Conservation (phyloP, 2,888 invertebrate genomes). For the Andricus quercusramuli region DNA sequence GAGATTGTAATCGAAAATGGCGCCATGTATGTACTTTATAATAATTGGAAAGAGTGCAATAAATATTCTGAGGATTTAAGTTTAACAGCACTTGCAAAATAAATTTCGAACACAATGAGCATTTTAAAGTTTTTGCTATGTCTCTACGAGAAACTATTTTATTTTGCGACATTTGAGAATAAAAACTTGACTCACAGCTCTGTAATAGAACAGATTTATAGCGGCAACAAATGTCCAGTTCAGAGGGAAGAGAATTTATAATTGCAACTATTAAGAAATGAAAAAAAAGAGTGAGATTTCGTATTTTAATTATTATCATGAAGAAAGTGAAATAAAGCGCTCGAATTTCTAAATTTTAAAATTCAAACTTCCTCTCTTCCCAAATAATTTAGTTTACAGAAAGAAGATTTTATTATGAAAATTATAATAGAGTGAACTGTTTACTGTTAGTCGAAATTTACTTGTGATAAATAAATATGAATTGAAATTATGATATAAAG, state of each 20-base stretch:
- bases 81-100: not conserved
- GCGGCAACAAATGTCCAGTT: not conserved
- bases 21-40: too few species aligned
- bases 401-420: too few species aligned
- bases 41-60: not conserved
- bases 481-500: not conserved
- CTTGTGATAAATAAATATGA: too few species aligned
- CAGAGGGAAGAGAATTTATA: not conserved
- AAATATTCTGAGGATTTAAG: not conserved
- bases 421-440: not conserved
- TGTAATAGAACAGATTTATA: not conserved
- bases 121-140: not conserved
- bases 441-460: too few species aligned
- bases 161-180: not conserved
- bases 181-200: not conserved
- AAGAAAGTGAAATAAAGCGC: not conserved
- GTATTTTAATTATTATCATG: too few species aligned
- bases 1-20: too few species aligned
- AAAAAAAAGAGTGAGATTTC: not conserved
- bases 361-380: not conserved
- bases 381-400: not conserved
- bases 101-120: constrained; percentile 2
- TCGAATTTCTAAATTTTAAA: not conserved
- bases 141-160: constrained; percentile 19
- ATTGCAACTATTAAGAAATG: not conserved